These are phyloP conservation scores for Tetramorium bicarinatum DNA, from an alignment of 2,888 invertebrate species.

Conservation along the genomic window DNA sequence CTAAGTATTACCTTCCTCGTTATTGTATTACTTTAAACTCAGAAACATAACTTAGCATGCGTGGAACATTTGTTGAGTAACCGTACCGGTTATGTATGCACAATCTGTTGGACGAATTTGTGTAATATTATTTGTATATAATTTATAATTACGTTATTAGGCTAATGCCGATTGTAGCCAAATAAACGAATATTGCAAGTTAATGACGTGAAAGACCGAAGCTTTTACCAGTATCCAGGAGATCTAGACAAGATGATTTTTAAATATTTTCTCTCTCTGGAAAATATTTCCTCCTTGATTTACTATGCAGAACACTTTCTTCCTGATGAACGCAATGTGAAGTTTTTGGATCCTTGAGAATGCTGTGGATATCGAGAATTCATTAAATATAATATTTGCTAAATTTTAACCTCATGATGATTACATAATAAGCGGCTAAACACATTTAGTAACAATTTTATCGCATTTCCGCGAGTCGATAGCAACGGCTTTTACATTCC, in stretches of 20 bases:
- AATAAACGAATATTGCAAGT: constrained; percentile 32
- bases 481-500: constrained; percentile 60
- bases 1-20: constrained; percentile 39
- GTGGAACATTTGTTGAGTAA: constrained; percentile 38
- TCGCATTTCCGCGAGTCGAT: background rate
- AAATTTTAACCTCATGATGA: background rate
- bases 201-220: background rate
- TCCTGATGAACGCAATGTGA: background rate
- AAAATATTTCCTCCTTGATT: constrained; percentile 15
- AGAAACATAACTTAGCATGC: constrained; percentile 34
- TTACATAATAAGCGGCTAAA: background rate
- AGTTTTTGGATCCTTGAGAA: background rate
- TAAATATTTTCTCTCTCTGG: background rate
- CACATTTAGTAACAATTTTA: constrained; percentile 14
- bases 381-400: background rate
- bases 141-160: constrained; percentile 31
- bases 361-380: background rate
- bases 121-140: constrained; percentile 40
- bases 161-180: constrained; percentile 3
- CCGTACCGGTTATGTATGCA: constrained; percentile 15
- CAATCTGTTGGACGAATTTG: constrained; percentile 36
- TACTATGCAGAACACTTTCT: background rate
- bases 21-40: background rate
- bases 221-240: background rate
- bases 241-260: background rate